Evolutionary conservation across 2,888 invertebrate genomes (phyloP).

Genomic region (Nomada flava): DNA sequence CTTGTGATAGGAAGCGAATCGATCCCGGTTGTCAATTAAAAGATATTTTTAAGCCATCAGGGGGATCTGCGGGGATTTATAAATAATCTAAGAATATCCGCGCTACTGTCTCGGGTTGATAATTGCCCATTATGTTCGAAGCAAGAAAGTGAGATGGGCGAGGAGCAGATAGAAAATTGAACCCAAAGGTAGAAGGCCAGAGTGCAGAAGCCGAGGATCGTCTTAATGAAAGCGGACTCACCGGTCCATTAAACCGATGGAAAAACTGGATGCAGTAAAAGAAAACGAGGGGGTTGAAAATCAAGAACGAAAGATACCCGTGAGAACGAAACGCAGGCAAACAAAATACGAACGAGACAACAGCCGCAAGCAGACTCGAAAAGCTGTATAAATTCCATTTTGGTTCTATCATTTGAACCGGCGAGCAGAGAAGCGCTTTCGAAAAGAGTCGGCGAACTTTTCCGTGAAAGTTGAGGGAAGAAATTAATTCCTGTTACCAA

Average conservation of each 20-base stretch:
- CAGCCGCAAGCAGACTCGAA: not conserved
- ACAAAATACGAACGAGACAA: not conserved
- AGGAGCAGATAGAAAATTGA: not conserved
- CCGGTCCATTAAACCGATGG: not conserved
- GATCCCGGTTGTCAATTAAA: too few relatives aligned
- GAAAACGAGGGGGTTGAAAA: not conserved
- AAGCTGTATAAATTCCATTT: slow-evolving; percentile 33
- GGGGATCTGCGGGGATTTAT: too few relatives aligned
- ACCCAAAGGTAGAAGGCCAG: not conserved
- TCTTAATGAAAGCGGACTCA: not conserved
- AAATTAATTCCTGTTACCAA: slow-evolving; percentile 42
- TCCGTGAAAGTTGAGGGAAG: slow-evolving; percentile 4
- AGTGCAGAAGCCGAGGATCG: not conserved
- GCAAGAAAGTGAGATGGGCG: too few relatives aligned
- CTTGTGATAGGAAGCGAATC: too few relatives aligned
- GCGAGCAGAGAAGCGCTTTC: not conserved
- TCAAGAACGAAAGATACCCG: slow-evolving; percentile 11
- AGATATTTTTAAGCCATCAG: too few relatives aligned
- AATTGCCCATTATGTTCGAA: not conserved
- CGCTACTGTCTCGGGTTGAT: not conserved
- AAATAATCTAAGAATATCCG: not conserved
- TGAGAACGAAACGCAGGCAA: not conserved
- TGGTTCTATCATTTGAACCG: slow-evolving; percentile 17
- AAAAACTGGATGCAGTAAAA: not conserved
- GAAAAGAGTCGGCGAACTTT: slow-evolving; percentile 25